phyloP scores from a whole-genome alignment of 2,113 vertebrate species.

The Phainopepla nitens region DNA sequence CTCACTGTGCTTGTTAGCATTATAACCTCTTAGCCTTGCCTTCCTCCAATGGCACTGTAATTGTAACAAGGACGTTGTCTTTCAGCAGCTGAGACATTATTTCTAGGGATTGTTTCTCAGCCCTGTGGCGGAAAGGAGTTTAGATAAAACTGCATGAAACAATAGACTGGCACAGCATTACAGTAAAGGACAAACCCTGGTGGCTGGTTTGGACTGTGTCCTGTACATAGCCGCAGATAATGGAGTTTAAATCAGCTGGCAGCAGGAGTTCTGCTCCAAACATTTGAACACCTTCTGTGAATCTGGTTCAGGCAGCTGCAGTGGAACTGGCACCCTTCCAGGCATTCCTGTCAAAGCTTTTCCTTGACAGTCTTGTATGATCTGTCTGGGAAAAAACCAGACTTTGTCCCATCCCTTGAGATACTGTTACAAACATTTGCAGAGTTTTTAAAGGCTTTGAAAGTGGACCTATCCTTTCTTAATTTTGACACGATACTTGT shows the following conservation, averaged over 20 bases:
- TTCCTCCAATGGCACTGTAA: not conserved
- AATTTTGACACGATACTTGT: not conserved
- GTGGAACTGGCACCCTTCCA: not conserved
- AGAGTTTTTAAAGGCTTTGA: not conserved
- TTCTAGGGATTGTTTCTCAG: not conserved
- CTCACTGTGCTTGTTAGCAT: not conserved
- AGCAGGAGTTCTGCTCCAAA: not conserved
- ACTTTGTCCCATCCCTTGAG: not conserved
- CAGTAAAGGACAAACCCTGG: not conserved
- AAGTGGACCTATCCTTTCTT: not conserved
- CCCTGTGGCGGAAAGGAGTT: not conserved
- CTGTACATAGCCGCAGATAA: not conserved
- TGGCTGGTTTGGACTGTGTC: not conserved
- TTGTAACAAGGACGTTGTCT: not conserved
- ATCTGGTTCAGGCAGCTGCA: not conserved
- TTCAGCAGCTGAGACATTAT: not conserved
- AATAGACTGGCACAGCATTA: not conserved
- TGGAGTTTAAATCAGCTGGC: not conserved
- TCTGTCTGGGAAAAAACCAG: not conserved
- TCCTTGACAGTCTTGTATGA: not conserved
- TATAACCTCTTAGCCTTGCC: not conserved
- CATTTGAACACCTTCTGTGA: not conserved
- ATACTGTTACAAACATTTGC: not conserved
- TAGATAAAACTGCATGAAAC: not conserved
- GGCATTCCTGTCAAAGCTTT: not conserved